Percentiles rank a stretch among this genome's conserved stretches.
Conservation (phyloP, 2,888 invertebrate species). For the Yponomeuta plumbellus region DNA sequence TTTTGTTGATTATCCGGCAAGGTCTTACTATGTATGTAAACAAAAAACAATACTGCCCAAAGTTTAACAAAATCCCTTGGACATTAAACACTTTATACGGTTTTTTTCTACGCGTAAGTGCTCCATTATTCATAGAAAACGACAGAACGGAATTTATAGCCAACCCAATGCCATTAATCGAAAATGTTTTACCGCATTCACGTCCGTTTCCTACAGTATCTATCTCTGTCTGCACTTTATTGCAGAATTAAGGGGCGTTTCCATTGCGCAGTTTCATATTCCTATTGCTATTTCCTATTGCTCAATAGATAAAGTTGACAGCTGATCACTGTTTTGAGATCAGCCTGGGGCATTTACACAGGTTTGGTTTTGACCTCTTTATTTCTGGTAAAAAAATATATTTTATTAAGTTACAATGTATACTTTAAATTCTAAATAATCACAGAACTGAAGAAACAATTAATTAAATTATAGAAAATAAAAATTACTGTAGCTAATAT, state of each 20-base stretch:
- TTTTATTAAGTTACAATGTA: no score
- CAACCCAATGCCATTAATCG: slow-evolving; percentile 1
- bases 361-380: no score
- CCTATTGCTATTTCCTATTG: no score
- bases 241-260: not conserved
- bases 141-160: not conserved
- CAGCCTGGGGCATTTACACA: no score
- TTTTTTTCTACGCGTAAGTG: not conserved
- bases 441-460: no score
- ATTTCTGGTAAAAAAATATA: no score
- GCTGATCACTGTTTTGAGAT: no score
- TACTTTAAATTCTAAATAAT: no score
- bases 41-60: not conserved
- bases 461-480: no score
- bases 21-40: not conserved
- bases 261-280: not conserved
- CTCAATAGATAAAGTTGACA: no score
- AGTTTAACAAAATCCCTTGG: not conserved
- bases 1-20: not conserved
- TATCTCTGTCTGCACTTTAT: slow-evolving; percentile 2
- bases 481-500: no score
- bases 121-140: slow-evolving; percentile 1
- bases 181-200: not conserved
- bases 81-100: not conserved
- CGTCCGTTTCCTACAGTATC: not conserved